Evolutionary conservation across 1,140 invertebrate species (phyloP), one percentile per base, ranked within the genome.

Genomic region (Ctenoplectra terminalis): DNA sequence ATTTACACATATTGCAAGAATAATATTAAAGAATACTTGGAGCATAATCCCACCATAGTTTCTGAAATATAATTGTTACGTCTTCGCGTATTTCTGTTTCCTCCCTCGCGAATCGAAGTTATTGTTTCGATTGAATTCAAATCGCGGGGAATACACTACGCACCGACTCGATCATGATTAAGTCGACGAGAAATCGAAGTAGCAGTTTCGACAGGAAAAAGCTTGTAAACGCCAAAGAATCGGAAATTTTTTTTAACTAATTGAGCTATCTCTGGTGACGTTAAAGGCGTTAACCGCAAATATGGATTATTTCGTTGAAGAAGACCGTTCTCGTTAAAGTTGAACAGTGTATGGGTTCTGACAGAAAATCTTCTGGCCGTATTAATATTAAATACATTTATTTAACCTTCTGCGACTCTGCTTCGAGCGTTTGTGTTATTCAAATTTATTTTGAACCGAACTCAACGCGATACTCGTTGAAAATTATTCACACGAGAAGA

Each of bases 101-200:
- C 17, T 34, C 13, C 5, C 31, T 29, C 43, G 29, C 29, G 29
- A 31, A 37, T 37, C 23, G 31, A 29, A 29, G 0, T 56, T 72
- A 29, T 43, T 29, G 34, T 40, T n/a, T 1, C 69, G 69, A 72
- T 72, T 72, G n/a, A 56, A 72, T 72, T 72, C 50, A 56, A 72
- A 72, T 72, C 52, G 69, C 31, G 23, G 69, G 4, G 50, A 71
- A 6, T 9, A 70, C 15, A 40, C 15, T 20, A 48, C 2, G 34
- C 1, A 40, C 11, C 37, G 34, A 2, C 1, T 72, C 5, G 67
- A 37, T 52, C 52, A 9, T 34, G 50, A 40, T 72, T 72, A 72
- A 72, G 56, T 56, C 69, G 69, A 20, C 20, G n/a, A 56, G 5
- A 4, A 17, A 26, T 40, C 69, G 52, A 52, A 52, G n/a, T 17